These are phyloP conservation scores for Psittacula cyanocephala DNA, from an alignment of 2,113 vertebrate species.

Conservation along the genomic window DNA sequence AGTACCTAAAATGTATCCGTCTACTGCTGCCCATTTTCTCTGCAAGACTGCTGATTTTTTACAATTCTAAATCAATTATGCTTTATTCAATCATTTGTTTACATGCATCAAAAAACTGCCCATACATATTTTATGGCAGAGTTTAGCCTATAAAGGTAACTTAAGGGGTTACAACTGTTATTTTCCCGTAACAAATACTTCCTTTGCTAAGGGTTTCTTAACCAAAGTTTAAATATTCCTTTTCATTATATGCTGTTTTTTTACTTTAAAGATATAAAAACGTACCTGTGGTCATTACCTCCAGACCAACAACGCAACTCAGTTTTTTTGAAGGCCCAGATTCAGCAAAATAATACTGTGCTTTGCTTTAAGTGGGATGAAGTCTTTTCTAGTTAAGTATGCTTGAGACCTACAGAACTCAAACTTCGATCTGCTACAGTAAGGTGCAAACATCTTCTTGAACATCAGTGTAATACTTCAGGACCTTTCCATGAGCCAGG, in stretches of 20 bases:
- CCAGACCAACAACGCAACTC: background rate
- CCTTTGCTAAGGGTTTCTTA: background rate
- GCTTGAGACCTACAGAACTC: background rate
- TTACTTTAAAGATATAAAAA: background rate
- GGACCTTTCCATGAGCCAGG: background rate
- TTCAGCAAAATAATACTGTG: background rate
- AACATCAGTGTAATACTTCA: background rate
- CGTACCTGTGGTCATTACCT: background rate
- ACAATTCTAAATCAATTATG: constrained; percentile 40
- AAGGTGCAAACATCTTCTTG: background rate
- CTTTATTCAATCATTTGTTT: constrained; percentile 30
- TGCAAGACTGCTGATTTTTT: constrained; percentile 57
- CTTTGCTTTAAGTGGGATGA: background rate
- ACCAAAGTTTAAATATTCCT: background rate
- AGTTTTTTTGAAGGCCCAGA: background rate
- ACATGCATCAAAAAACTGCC: background rate
- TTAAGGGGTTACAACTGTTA: background rate
- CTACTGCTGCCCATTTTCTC: constrained; percentile 29
- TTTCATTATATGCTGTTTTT: background rate
- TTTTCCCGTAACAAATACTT: background rate
- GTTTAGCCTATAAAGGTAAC: background rate
- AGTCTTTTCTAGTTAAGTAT: background rate
- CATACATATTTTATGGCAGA: background rate
- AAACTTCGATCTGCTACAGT: background rate
- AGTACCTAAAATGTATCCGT: constrained; percentile 46